A percentile compares a stretch with the other conserved stretches of the same genome.
phyloP scores from a whole-genome alignment of 2,113 vertebrate species.

The Ia io region DNA sequence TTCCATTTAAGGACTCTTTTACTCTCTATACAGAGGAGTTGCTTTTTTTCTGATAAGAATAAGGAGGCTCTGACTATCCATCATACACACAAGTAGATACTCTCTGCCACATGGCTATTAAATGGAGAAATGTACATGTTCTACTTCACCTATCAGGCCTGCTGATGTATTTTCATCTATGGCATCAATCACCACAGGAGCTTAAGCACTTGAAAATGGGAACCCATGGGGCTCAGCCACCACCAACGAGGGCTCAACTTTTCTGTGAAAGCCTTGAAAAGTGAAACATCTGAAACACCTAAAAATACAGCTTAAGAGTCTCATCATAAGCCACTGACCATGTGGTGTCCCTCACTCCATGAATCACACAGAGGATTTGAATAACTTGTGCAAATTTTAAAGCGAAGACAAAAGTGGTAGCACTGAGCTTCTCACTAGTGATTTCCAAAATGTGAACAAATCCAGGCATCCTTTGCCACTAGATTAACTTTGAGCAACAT shows the following conservation, averaged over 20 bases:
- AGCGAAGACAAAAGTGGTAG: constrained; percentile 40
- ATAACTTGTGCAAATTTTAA: constrained; percentile 42
- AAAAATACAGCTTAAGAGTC: constrained; percentile 40
- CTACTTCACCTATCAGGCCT: constrained; percentile 57
- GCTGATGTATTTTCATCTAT: constrained; percentile 63
- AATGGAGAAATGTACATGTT: constrained; percentile 60
- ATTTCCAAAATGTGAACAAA: constrained; percentile 57
- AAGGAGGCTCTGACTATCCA: constrained; percentile 29
- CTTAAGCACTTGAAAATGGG: constrained; percentile 69
- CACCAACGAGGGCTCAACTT: constrained; percentile 57
- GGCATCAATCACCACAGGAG: constrained; percentile 63
- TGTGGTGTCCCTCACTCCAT: not conserved
- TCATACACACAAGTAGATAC: constrained; percentile 51
- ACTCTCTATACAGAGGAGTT: not conserved
- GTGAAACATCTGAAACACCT: constrained; percentile 51
- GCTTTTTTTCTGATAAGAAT: not conserved
- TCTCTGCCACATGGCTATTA: constrained; percentile 53
- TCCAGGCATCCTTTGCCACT: not conserved
- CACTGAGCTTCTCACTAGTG: constrained; percentile 34
- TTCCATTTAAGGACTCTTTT: not conserved
- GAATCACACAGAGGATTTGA: constrained; percentile 42
- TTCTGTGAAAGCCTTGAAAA: constrained; percentile 54
- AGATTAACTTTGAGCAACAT: constrained; percentile 57
- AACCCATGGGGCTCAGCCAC: constrained; percentile 48
- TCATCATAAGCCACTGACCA: constrained; percentile 48